Evolutionary conservation across 2,113 vertebrate genomes (phyloP).

Genomic region (Corapipo altera): DNA sequence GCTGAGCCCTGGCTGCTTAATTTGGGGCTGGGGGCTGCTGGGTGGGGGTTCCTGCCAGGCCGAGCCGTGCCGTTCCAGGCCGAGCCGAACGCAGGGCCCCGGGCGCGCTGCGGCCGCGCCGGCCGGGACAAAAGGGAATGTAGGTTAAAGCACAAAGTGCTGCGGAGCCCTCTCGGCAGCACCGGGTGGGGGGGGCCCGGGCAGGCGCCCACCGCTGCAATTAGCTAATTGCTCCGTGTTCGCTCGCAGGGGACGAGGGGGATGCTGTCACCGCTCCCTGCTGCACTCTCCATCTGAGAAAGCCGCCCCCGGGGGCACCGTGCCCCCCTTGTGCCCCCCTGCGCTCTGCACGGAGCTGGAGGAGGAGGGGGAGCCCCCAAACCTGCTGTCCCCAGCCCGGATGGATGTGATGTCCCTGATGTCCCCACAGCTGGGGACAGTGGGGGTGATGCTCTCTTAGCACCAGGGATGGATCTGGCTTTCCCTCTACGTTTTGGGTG

Average conservation of each 20-base stretch:
- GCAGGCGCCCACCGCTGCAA: not conserved
- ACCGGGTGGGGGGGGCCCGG: not conserved
- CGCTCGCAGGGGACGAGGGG: rapidly evolving
- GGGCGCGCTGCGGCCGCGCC: not conserved
- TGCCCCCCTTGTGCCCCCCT: not conserved
- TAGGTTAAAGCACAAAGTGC: constrained; percentile 32
- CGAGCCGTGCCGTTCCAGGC: rapidly evolving
- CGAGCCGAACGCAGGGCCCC: not conserved
- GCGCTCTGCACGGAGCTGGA: rapidly evolving
- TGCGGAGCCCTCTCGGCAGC: not conserved
- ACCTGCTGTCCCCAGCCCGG: rapidly evolving
- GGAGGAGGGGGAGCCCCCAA: not conserved
- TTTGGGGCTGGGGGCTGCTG: not conserved
- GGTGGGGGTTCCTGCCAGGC: not conserved
- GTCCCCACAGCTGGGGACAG: not conserved
- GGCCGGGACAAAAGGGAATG: constrained; percentile 16
- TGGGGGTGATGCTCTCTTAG: not conserved
- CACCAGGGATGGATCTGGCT: rapidly evolving
- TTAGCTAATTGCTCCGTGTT: constrained; percentile 20
- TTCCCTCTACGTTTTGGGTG: rapidly evolving
- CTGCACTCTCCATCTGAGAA: not conserved
- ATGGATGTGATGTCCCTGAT: not conserved
- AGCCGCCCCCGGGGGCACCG: not conserved
- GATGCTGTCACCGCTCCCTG: not conserved
- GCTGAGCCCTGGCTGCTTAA: not conserved